phyloP scores from a whole-genome alignment of 2,113 vertebrate species.

The Caretta caretta region DNA sequence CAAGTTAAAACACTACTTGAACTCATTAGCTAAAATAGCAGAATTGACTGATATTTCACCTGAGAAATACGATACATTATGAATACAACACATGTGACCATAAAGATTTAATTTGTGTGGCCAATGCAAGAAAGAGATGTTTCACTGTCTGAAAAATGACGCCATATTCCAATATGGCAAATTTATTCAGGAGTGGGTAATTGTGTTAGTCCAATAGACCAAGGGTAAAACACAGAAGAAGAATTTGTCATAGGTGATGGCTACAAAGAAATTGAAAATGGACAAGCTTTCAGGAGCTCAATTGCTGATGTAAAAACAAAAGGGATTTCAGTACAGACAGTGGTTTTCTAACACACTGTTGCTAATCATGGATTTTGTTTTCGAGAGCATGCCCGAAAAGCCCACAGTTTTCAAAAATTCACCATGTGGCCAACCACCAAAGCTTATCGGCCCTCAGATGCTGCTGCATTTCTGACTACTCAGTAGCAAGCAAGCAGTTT shows the following conservation, averaged over 20 bases:
- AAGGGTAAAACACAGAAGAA: constrained; percentile 33
- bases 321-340: constrained; percentile 50
- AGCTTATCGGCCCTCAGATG: constrained; percentile 52
- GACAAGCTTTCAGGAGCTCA: constrained; percentile 29
- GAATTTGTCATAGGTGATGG: constrained; percentile 22
- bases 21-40: constrained; percentile 15
- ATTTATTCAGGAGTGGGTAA: constrained; percentile 55
- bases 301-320: constrained; percentile 16
- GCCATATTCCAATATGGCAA: constrained; percentile 63
- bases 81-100: constrained; percentile 61
- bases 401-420: not conserved
- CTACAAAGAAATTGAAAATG: constrained; percentile 42
- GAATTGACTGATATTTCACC: constrained; percentile 57
- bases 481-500: not conserved
- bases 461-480: not conserved
- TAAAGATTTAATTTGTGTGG: constrained; percentile 67
- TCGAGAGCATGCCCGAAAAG: constrained; percentile 28
- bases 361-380: constrained; percentile 66
- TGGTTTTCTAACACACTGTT: constrained; percentile 67
- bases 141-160: constrained; percentile 70
- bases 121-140: constrained; percentile 55
- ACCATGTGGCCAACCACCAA: constrained; percentile 38
- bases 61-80: constrained; percentile 57
- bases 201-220: constrained; percentile 40
- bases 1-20: constrained; percentile 10